phyloP scores from a whole-genome alignment of 2,113 vertebrate genomes.

The Picathartes gymnocephalus region DNA sequence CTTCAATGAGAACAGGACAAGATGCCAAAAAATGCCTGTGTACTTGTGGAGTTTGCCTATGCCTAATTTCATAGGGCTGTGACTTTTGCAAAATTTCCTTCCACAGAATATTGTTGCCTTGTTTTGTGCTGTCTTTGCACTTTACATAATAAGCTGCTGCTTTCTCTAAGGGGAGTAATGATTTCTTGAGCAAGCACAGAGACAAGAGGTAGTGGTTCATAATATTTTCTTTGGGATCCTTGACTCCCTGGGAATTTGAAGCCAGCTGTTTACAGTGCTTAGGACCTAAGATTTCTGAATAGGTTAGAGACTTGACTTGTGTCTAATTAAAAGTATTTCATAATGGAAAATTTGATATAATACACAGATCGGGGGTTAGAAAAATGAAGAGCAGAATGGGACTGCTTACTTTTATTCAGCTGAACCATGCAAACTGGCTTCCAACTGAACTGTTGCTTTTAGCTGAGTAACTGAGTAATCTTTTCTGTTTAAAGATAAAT shows the following conservation, averaged over 20 bases:
- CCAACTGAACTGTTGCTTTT: constrained; percentile 41
- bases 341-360: constrained; percentile 54
- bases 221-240: constrained; percentile 30
- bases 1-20: neutral
- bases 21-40: neutral
- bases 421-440: constrained; percentile 25
- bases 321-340: constrained; percentile 60
- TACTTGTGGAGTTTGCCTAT: neutral
- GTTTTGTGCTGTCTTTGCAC: neutral
- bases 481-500: constrained; percentile 67
- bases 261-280: neutral
- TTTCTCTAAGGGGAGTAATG: neutral
- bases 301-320: constrained; percentile 56
- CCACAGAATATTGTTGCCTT: neutral
- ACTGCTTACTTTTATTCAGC: constrained; percentile 2
- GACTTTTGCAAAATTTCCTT: neutral
- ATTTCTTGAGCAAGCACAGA: constrained; percentile 11
- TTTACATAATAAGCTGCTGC: neutral
- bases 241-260: neutral
- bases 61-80: neutral
- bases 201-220: neutral
- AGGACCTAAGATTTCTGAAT: neutral
- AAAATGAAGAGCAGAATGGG: constrained; percentile 20
- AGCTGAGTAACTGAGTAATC: constrained; percentile 59
- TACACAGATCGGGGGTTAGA: constrained; percentile 20